Percentiles rank a stretch among this genome's conserved stretches.
Conservation (phyloP, 2,888 invertebrate species). For the Sarcophaga caerulescens region DNA sequence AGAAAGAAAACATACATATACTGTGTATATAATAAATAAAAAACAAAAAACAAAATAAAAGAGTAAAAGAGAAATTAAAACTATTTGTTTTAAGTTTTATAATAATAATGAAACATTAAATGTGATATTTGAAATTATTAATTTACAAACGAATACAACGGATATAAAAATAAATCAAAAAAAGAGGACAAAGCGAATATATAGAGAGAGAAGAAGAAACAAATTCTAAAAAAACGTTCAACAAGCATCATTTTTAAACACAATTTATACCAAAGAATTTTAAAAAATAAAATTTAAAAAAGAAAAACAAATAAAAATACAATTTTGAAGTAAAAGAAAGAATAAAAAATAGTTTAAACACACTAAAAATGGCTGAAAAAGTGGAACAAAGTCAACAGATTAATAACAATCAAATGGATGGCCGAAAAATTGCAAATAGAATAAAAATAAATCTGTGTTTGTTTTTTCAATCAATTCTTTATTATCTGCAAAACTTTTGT, state of each 20-base stretch:
- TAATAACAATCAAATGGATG: conserved; percentile 75
- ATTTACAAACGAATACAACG: conserved; percentile 43
- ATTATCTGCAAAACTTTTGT: too few species aligned
- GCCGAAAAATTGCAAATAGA: conserved; percentile 76
- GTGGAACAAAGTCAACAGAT: conserved; percentile 75
- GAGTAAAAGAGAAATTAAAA: conserved; percentile 12
- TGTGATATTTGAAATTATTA: conserved; percentile 68
- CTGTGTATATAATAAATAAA: conserved; percentile 64
- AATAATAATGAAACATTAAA: conserved; percentile 59
- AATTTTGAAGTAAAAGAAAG: conserved; percentile 19
- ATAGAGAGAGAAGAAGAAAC: background rate
- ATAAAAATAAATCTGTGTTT: too few species aligned
- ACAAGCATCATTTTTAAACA: conserved; percentile 33
- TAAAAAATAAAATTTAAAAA: conserved; percentile 6
- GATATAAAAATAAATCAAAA: conserved; percentile 8
- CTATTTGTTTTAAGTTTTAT: conserved; percentile 61
- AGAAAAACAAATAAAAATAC: conserved; percentile 10
- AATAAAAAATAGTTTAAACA: background rate
- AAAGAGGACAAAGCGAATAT: conserved; percentile 6
- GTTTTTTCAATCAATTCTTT: too few species aligned
- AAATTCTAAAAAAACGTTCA: background rate
- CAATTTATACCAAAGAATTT: conserved; percentile 58
- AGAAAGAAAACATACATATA: conserved; percentile 52
- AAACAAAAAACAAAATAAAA: background rate
- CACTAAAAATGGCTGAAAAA: conserved; percentile 78